phyloP scores from a whole-genome alignment of 2,797 vertebrate genomes.

The Gephyroberyx darwinii region DNA sequence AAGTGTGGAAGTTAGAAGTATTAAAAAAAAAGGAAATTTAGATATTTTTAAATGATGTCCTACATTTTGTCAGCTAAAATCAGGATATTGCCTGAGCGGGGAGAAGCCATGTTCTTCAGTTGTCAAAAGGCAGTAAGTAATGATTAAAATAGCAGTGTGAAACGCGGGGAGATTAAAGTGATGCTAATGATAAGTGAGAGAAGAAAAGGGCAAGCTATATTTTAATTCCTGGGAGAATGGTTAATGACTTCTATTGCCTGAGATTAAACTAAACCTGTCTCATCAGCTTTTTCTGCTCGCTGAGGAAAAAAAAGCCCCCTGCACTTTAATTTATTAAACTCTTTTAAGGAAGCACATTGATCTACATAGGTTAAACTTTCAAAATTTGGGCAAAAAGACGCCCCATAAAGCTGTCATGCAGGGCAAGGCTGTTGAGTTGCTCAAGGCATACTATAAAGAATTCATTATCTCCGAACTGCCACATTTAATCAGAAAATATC shows the following conservation, averaged over 20 bases:
- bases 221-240: slow-evolving; percentile 99
- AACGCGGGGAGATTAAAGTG: slow-evolving; percentile 99
- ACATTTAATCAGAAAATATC: slow-evolving; percentile 96
- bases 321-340: slow-evolving; percentile 99
- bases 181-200: slow-evolving; percentile 99
- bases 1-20: slow-evolving; percentile 73
- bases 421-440: slow-evolving; percentile 94
- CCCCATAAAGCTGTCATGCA: slow-evolving; percentile 92
- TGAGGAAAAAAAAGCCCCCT: slow-evolving; percentile 93
- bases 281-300: slow-evolving; percentile 99
- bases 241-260: slow-evolving; percentile 99
- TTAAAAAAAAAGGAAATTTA: slow-evolving; percentile 88
- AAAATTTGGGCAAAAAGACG: slow-evolving; percentile 92
- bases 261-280: slow-evolving; percentile 99
- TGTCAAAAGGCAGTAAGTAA: slow-evolving; percentile 99
- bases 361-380: slow-evolving; percentile 99
- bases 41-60: slow-evolving; percentile 99
- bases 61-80: slow-evolving; percentile 99
- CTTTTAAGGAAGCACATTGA: slow-evolving; percentile 99
- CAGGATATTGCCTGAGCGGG: slow-evolving; percentile 99
- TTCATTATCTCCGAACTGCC: slow-evolving; percentile 92
- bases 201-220: slow-evolving; percentile 99
- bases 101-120: slow-evolving; percentile 99
- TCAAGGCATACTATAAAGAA: slow-evolving; percentile 91
- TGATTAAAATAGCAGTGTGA: slow-evolving; percentile 99